These are phyloP conservation scores for Lepus americanus DNA, from an alignment of 2,113 vertebrate genomes.

Conservation along the genomic window DNA sequence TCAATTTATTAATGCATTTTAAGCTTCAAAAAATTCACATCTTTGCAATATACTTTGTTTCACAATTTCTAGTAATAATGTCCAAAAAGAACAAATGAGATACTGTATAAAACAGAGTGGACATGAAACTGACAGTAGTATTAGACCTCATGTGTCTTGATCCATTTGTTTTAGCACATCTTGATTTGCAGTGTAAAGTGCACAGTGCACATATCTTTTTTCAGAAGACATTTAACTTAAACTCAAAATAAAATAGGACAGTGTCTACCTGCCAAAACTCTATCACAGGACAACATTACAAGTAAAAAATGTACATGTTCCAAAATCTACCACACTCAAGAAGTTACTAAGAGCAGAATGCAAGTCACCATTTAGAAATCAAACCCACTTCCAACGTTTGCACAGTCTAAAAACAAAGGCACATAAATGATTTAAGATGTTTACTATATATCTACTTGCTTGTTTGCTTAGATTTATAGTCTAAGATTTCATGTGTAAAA, in stretches of 20 bases:
- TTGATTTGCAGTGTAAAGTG: slow-evolving; percentile 94
- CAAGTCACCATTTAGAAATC: slow-evolving; percentile 90
- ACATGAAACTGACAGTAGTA: slow-evolving; percentile 96
- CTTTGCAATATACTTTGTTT: slow-evolving; percentile 94
- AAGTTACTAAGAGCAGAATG: slow-evolving; percentile 90
- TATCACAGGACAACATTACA: slow-evolving; percentile 93
- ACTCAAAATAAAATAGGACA: slow-evolving; percentile 92
- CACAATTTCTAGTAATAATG: slow-evolving; percentile 95
- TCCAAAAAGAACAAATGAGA: slow-evolving; percentile 93
- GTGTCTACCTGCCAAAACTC: slow-evolving; percentile 87
- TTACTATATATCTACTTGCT: slow-evolving; percentile 88
- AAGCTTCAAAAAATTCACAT: slow-evolving; percentile 97
- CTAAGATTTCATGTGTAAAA: slow-evolving; percentile 93
- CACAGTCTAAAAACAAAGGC: slow-evolving; percentile 91
- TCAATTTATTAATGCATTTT: slow-evolving; percentile 99
- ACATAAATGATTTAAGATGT: slow-evolving; percentile 91
- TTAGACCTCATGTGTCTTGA: slow-evolving; percentile 89
- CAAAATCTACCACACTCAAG: slow-evolving; percentile 92
- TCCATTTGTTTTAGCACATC: slow-evolving; percentile 93
- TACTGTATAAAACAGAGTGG: slow-evolving; percentile 97
- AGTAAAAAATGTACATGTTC: slow-evolving; percentile 90
- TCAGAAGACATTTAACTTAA: slow-evolving; percentile 94
- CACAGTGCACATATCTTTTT: slow-evolving; percentile 94
- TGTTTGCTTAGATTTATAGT: slow-evolving; percentile 90
- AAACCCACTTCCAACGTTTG: slow-evolving; percentile 92